Percentiles rank a stretch among this genome's conserved stretches.
Evolutionary conservation across 2,888 invertebrate species (phyloP).

Genomic region (Eledona agricola): DNA sequence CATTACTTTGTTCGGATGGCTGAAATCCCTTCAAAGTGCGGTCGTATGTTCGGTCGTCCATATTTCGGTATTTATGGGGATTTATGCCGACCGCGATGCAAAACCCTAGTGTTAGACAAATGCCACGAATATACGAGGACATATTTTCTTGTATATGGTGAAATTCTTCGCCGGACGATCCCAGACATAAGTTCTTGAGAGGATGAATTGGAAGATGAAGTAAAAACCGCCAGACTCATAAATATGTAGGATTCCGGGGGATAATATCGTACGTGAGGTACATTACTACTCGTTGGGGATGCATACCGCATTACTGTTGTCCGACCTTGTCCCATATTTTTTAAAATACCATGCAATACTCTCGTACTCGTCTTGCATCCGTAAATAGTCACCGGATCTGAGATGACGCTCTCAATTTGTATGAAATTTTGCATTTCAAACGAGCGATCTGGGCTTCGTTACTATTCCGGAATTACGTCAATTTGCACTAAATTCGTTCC

Average conservation of each 20-base stretch:
- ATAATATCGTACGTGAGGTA: slow-evolving; percentile 44
- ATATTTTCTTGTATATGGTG: slow-evolving; percentile 28
- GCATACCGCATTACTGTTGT: slow-evolving; percentile 29
- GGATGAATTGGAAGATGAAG: slow-evolving; percentile 48
- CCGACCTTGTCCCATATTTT: slow-evolving; percentile 24
- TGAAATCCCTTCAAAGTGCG: not conserved
- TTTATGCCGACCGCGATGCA: slow-evolving; percentile 26
- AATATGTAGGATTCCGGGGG: slow-evolving; percentile 49
- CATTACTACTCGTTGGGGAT: slow-evolving; percentile 34
- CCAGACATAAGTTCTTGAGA: slow-evolving; percentile 31
- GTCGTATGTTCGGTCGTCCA: slow-evolving; percentile 13
- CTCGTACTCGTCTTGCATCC: no score
- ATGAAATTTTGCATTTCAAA: no score
- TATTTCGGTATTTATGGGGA: slow-evolving; percentile 28
- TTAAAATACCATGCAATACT: slow-evolving; percentile 12
- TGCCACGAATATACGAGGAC: slow-evolving; percentile 27
- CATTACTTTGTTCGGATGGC: no score
- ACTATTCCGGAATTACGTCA: no score
- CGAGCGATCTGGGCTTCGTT: no score
- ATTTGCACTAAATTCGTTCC: no score
- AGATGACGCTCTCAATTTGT: no score
- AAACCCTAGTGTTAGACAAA: slow-evolving; percentile 30
- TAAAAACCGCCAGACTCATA: slow-evolving; percentile 46
- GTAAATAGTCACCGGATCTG: no score
- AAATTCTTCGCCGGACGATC: slow-evolving; percentile 36